These are phyloP conservation scores for Emydocephalus ijimae DNA, from an alignment of 2,113 vertebrate genomes.

Conservation along the genomic window DNA sequence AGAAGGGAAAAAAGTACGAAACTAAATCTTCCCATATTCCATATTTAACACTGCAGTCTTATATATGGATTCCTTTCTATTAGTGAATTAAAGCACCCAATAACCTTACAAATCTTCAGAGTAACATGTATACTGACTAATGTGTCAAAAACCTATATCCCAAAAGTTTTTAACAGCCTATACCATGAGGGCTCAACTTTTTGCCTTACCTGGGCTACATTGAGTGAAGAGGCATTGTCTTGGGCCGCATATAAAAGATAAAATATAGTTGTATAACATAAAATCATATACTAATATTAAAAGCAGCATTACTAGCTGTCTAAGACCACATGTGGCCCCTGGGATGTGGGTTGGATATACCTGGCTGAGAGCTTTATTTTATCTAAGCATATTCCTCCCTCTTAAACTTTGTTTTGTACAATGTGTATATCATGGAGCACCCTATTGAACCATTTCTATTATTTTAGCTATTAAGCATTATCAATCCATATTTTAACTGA, in stretches of 20 bases:
- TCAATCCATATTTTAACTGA: background rate
- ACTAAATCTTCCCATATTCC: background rate
- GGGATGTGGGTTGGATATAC: background rate
- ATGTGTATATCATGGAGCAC: background rate
- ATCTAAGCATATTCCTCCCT: background rate
- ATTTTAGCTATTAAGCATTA: background rate
- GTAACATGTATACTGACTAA: background rate
- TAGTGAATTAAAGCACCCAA: background rate
- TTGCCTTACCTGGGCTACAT: background rate
- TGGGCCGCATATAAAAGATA: background rate
- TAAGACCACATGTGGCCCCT: background rate
- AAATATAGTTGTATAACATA: background rate
- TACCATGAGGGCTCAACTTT: background rate
- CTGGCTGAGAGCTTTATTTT: background rate
- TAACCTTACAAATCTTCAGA: background rate
- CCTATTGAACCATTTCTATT: background rate
- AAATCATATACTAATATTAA: background rate
- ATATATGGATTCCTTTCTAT: background rate
- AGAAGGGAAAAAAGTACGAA: background rate
- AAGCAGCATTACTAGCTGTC: background rate
- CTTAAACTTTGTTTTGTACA: background rate
- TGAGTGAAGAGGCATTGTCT: background rate
- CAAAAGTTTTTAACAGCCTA: background rate
- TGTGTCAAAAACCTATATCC: too few species aligned
- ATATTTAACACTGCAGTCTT: background rate